A percentile compares a stretch with the other conserved stretches of the same genome.
These are phyloP conservation scores for Aurelia sp. DNA, from an alignment of 30 jellyfish, hydroid and myxozoan genomes.

Conservation along the genomic window DNA sequence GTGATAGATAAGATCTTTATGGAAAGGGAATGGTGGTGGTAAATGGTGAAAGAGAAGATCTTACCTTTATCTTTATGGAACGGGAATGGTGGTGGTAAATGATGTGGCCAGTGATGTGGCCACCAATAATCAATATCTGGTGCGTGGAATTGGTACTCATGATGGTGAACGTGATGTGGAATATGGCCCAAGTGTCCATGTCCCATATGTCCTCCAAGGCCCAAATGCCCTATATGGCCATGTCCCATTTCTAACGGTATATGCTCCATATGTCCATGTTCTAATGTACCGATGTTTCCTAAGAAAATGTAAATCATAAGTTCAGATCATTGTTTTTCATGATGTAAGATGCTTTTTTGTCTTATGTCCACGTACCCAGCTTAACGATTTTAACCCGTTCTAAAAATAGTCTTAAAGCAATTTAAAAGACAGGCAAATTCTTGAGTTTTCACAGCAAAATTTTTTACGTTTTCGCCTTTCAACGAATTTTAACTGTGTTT, in stretches of 20 bases:
- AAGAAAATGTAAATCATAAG: background rate
- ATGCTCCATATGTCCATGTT: constrained; percentile 12
- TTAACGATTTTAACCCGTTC: no score
- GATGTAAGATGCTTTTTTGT: no score
- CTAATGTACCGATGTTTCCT: background rate
- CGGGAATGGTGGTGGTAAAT: constrained; percentile 70
- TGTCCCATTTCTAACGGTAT: background rate
- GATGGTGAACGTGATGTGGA: constrained; percentile 33
- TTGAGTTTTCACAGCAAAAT: no score
- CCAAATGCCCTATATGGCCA: background rate
- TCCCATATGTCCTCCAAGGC: background rate
- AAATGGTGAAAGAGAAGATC: no score
- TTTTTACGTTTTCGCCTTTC: no score
- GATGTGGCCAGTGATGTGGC: constrained; percentile 69
- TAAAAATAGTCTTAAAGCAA: no score
- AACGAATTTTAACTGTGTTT: no score
- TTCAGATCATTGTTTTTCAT: background rate
- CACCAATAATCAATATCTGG: constrained; percentile 68
- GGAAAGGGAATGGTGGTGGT: no score
- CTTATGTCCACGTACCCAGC: no score
- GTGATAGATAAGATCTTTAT: no score
- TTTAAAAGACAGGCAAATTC: no score
- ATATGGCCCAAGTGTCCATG: background rate
- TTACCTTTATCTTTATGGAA: constrained; percentile 54
- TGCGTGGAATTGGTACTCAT: constrained; percentile 61